Percentiles rank a stretch among this genome's conserved stretches.
Evolutionary conservation across 2,797 vertebrate genomes (phyloP).

Genomic region (Neoniphon sammara): DNA sequence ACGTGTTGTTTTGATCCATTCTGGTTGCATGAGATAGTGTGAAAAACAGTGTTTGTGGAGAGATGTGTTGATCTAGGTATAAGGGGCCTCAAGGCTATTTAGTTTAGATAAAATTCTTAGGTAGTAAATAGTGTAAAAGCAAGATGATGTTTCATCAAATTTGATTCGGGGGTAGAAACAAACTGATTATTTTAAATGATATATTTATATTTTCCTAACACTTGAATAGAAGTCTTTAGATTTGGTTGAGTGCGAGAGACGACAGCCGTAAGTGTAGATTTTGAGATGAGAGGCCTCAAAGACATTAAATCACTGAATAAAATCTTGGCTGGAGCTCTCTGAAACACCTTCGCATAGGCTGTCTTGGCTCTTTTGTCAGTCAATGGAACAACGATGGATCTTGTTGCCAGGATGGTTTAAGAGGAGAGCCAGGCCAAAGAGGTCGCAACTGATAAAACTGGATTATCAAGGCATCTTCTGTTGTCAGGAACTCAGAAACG

Average conservation of each 20-base stretch:
- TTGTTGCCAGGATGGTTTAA: neutral
- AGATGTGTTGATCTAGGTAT: neutral
- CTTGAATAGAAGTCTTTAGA: constrained; percentile 1
- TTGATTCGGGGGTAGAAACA: neutral
- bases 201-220: constrained; percentile 23
- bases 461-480: constrained; percentile 74
- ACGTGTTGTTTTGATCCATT: constrained; percentile 32
- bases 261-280: constrained; percentile 2
- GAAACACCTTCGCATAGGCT: constrained; percentile 17
- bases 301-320: constrained; percentile 34
- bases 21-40: constrained; percentile 50
- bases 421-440: constrained; percentile 2
- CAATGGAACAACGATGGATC: too few relatives aligned
- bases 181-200: constrained; percentile 8
- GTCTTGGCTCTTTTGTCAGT: neutral
- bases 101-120: constrained; percentile 6
- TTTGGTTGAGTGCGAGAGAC: constrained; percentile 6
- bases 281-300: constrained; percentile 43
- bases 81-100: constrained; percentile 1
- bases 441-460: constrained; percentile 29
- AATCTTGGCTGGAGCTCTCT: constrained; percentile 15
- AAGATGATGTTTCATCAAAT: neutral
- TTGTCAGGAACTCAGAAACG: constrained; percentile 72
- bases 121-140: constrained; percentile 4
- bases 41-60: constrained; percentile 41